These are phyloP conservation scores for Penelope pileata DNA, from an alignment of 2,113 vertebrate genomes.

Conservation along the genomic window DNA sequence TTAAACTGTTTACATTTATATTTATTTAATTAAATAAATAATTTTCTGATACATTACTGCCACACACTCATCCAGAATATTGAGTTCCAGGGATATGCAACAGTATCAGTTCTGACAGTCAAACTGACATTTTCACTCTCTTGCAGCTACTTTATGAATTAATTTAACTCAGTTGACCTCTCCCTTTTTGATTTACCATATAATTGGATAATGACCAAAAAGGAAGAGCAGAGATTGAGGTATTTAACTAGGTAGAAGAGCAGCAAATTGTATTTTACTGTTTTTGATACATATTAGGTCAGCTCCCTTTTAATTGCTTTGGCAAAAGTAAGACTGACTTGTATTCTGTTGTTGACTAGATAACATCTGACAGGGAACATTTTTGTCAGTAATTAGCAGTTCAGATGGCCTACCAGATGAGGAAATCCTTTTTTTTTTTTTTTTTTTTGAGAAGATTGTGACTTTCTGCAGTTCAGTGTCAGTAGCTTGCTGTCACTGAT, in stretches of 20 bases:
- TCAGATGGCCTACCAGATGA: neutral
- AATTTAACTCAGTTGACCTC: neutral
- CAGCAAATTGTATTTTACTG: neutral
- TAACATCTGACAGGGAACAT: neutral
- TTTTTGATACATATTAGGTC: neutral
- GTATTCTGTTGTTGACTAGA: neutral
- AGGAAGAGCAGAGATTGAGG: neutral
- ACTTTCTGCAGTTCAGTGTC: neutral
- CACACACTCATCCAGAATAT: neutral
- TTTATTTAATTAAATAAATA: neutral
- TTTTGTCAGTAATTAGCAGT: slow-evolving; percentile 28
- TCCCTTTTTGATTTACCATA: neutral
- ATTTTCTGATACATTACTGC: neutral
- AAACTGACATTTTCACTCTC: neutral
- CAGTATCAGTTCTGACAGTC: neutral
- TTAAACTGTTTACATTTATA: neutral
- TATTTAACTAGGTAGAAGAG: neutral
- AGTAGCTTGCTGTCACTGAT: neutral
- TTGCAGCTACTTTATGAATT: neutral
- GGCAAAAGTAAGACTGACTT: neutral
- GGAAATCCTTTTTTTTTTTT: neutral
- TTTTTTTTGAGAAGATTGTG: rapidly evolving
- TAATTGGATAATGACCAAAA: neutral
- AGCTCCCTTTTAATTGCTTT: neutral
- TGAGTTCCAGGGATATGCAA: neutral